A percentile compares a stretch with the other conserved stretches of the same genome.
phyloP scores from a whole-genome alignment of 1,140 invertebrate genomes.

The Monochamus saltuarius region DNA sequence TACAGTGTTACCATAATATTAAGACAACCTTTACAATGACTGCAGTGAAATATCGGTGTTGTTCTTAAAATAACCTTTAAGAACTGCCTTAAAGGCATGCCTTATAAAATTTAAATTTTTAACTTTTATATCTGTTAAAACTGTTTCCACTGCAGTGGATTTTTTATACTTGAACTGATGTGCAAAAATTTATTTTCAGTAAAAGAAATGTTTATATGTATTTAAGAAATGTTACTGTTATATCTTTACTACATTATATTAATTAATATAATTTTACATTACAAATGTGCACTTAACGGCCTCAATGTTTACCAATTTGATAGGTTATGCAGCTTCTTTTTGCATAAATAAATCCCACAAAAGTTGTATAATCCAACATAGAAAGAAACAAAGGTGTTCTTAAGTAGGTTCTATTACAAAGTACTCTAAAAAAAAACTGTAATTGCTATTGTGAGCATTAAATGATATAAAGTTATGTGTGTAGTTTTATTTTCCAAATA shows the following conservation, averaged over 20 bases:
- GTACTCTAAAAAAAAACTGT: constrained; percentile 30
- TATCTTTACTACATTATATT: constrained; percentile 36
- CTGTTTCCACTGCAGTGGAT: constrained; percentile 32
- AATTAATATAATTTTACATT: constrained; percentile 32
- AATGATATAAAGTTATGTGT: constrained; percentile 33
- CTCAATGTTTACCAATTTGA: constrained; percentile 22
- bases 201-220: constrained; percentile 35
- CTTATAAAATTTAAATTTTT: constrained; percentile 44
- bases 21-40: constrained; percentile 25
- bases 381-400: constrained; percentile 25
- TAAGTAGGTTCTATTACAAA: constrained; percentile 12
- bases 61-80: constrained; percentile 32
- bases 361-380: constrained; percentile 16
- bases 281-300: constrained; percentile 27
- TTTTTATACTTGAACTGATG: constrained; percentile 30
- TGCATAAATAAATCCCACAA: constrained; percentile 18
- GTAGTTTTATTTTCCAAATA: constrained; percentile 7
- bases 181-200: constrained; percentile 34
- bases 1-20: constrained; percentile 34
- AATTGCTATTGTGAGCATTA: constrained; percentile 51
- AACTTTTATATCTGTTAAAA: constrained; percentile 40
- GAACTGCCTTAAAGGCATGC: constrained; percentile 45
- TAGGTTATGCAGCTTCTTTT: constrained; percentile 25
- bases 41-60: constrained; percentile 34
- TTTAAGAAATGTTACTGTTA: constrained; percentile 42